Evolutionary conservation across 2,113 vertebrate genomes (phyloP).

Genomic region (Larimichthys crocea): DNA sequence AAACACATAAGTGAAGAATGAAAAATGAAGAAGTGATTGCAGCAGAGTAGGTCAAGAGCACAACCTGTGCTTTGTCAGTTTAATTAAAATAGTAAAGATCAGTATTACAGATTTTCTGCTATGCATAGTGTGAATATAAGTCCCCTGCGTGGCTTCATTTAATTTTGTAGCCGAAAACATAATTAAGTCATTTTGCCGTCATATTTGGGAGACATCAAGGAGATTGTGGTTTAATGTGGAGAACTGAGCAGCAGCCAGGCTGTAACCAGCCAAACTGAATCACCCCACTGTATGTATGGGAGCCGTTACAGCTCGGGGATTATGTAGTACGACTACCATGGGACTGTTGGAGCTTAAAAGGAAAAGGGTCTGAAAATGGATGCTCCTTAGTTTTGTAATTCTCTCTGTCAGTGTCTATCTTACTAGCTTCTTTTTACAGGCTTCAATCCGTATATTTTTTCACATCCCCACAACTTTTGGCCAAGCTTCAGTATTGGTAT

Average conservation of each 20-base stretch:
- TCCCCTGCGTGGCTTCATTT: constrained; percentile 35
- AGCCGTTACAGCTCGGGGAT: constrained; percentile 42
- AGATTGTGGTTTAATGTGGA: constrained; percentile 52
- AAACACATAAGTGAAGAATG: constrained; percentile 12
- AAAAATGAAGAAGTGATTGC: constrained; percentile 15
- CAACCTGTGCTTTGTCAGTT: constrained; percentile 31
- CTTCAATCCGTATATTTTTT: constrained; percentile 29
- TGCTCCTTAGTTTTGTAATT: constrained; percentile 10
- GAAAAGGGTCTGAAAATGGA: constrained; percentile 24
- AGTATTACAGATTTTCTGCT: constrained; percentile 31
- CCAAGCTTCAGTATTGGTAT: background rate
- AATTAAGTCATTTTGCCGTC: constrained; percentile 62
- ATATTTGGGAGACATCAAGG: constrained; percentile 49
- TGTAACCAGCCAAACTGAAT: constrained; percentile 40
- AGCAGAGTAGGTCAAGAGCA: constrained; percentile 21
- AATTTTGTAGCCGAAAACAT: constrained; percentile 51
- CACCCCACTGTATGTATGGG: constrained; percentile 29
- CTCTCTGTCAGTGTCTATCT: constrained; percentile 2
- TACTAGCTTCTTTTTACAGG: constrained; percentile 12
- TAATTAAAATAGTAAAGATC: constrained; percentile 42
- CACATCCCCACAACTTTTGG: constrained; percentile 19
- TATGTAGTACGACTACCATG: background rate
- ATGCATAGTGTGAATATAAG: constrained; percentile 6
- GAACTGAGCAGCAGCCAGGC: constrained; percentile 55
- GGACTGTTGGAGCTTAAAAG: constrained; percentile 14